Evolutionary conservation across 2,113 vertebrate genomes (phyloP), one percentile per base, ranked within the genome.

Genomic region (Patagioenas fasciata): DNA sequence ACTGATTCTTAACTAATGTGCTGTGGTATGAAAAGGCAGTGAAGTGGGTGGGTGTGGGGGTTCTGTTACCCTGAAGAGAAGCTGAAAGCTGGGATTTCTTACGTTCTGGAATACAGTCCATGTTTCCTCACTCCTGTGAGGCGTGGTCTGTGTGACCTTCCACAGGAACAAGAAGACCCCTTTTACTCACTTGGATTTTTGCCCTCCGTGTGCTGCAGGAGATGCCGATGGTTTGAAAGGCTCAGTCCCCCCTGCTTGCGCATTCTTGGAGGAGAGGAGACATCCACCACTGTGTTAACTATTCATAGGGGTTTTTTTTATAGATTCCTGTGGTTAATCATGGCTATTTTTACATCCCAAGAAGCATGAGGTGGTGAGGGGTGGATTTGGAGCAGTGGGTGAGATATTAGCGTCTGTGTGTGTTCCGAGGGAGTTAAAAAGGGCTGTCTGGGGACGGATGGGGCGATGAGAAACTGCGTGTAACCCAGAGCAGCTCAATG

Each of bases 1-100:
- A 0, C 2, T 4, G 20, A 8, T 56, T 64, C 57, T 24, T 7
- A 4, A 32, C 23, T 38, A 18, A 0, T 1, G 14, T 12, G 0
- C 29, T 70, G 6, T 32, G 54, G 17, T 31, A 2, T 64, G 57
- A 10, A 53, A 53, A 36, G 80, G 85, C 50, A 50, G 32, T 3
- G 3, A 50, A 58, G 73, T 11, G 56, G n/a, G 32, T 23, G 0
- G 10, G 0, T 3, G 15, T 66, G 23, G 26, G 48, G 26, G 10
- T 34, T 73, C 40, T 71, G 24, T 44, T 28, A 11, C 5, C 73
- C 56, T 10, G 24, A 64, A 9, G 15, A 75, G 26, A 53, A 66
- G 5, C 23, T 51, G 69, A 15, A 74, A 58, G 29, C 4, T 24
- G 56, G 53, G 17, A 13, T 85, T 91, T 93, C 50, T 42, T 67